Conservation (phyloP, 2,888 invertebrate species). For the Microchrysa polita region DNA sequence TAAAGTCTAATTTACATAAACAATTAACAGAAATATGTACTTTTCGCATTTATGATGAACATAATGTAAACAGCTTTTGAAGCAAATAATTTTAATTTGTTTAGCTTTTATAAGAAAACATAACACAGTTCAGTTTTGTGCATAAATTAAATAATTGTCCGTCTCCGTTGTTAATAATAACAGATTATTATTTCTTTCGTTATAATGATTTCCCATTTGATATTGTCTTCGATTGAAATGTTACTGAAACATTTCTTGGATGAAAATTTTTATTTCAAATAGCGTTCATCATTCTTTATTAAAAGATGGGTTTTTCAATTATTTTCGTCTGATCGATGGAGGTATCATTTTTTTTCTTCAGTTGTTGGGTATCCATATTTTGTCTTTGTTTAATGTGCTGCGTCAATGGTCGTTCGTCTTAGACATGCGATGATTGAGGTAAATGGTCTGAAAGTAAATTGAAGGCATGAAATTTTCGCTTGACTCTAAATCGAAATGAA, state of each 20-base stretch:
- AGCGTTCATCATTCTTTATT: not conserved
- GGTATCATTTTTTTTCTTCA: not conserved
- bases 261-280: not conserved
- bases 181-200: not conserved
- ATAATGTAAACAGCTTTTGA: too few species aligned
- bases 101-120: too few species aligned
- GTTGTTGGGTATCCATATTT: not conserved
- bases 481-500: too few species aligned
- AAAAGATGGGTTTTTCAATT: not conserved
- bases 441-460: slow-evolving; percentile 23
- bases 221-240: slow-evolving; percentile 9
- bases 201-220: not conserved
- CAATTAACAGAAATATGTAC: too few species aligned
- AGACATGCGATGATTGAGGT: slow-evolving; percentile 21
- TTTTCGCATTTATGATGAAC: too few species aligned
- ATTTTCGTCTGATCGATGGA: not conserved
- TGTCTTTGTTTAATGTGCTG: not conserved
- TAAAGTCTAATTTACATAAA: too few species aligned
- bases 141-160: not conserved
- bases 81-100: too few species aligned
- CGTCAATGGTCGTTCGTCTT: not conserved
- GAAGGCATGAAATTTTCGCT: too few species aligned
- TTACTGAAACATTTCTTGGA: not conserved
- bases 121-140: not conserved
- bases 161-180: not conserved